Percentiles rank a stretch among this genome's conserved stretches.
These are phyloP conservation scores for Cranoglanis bouderius DNA, from an alignment of 2,113 vertebrate species.

Conservation along the genomic window DNA sequence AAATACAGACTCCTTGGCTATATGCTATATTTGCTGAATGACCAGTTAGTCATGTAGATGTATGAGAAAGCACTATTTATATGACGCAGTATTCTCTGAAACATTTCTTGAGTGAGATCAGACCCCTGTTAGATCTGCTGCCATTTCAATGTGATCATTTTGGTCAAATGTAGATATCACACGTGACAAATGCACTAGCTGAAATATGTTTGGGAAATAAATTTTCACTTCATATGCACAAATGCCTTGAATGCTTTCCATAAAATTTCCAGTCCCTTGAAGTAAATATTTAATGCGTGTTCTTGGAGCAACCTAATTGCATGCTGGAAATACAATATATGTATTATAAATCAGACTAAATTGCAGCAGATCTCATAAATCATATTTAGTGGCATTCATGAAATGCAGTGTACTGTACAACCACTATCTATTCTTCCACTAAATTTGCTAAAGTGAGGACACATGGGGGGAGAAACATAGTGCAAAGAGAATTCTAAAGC, in stretches of 20 bases:
- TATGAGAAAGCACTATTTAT: not conserved
- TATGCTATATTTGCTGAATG: not conserved
- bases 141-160: not conserved
- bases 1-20: not conserved
- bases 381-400: not conserved
- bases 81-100: not conserved
- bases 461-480: not conserved
- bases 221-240: not conserved
- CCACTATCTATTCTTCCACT: not conserved
- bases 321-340: slow-evolving; percentile 4
- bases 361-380: not conserved
- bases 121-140: not conserved
- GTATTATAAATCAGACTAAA: slow-evolving; percentile 3
- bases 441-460: not conserved
- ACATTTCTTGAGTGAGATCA: not conserved
- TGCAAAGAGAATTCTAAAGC: slow-evolving; percentile 3
- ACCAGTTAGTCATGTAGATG: not conserved
- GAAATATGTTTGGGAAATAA: not conserved
- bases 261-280: not conserved
- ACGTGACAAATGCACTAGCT: slow-evolving; percentile 1
- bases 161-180: not conserved
- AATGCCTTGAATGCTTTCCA: not conserved
- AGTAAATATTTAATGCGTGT: slow-evolving; percentile 17
- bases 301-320: not conserved
- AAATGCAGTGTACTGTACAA: not conserved